Evolutionary conservation across 1,140 invertebrate species (phyloP).

Genomic region (Caenorhabditis latens): DNA sequence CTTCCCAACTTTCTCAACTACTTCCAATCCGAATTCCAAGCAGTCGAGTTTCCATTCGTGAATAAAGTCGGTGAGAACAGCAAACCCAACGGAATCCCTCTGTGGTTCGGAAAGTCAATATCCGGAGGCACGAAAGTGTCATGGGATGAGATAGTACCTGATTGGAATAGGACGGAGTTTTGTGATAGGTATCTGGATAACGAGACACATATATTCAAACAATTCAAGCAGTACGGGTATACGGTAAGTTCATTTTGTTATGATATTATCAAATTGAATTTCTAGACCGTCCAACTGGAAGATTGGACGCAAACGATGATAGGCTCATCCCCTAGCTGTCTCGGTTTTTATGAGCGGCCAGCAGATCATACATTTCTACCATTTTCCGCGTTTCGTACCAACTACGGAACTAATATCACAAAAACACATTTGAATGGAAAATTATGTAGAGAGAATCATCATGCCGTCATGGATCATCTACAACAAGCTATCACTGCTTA

Average conservation of each 20-base stretch:
- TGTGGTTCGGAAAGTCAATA: constrained; percentile 5
- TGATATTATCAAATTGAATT: too few relatives aligned
- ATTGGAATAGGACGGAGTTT: not conserved
- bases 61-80: constrained; percentile 39
- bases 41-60: constrained; percentile 15
- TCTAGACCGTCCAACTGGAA: not conserved
- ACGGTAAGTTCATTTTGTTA: not conserved
- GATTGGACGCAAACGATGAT: not conserved
- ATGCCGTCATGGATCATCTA: not conserved
- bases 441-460: not conserved
- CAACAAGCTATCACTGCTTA: not conserved
- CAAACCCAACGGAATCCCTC: not conserved
- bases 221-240: not conserved
- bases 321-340: not conserved
- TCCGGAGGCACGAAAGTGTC: not conserved
- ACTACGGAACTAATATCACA: not conserved
- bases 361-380: not conserved
- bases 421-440: not conserved
- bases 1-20: not conserved
- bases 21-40: not conserved
- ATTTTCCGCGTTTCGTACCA: not conserved
- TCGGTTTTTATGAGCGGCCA: not conserved
- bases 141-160: not conserved
- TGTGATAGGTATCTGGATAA: constrained; percentile 28
- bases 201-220: not conserved